Conservation (phyloP, 2,113 vertebrate genomes). For the Nansenia antarctica region DNA sequence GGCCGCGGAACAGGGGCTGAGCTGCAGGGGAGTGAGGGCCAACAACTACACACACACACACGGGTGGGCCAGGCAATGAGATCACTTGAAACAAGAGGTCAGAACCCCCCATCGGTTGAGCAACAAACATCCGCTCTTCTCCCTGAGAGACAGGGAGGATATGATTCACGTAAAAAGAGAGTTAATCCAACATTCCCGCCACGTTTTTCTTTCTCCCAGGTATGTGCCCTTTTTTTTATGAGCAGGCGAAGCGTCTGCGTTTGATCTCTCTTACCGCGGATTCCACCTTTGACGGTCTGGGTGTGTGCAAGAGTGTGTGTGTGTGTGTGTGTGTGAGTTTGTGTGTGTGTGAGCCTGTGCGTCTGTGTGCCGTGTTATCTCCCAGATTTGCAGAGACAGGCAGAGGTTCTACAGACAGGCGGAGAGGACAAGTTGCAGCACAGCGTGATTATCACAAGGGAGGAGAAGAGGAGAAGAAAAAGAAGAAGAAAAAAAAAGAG, state of each 20-base stretch:
- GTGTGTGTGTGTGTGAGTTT: neutral
- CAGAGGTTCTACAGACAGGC: slow-evolving; percentile 53
- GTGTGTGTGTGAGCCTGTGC: neutral
- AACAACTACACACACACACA: slow-evolving; percentile 3
- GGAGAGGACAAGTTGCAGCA: slow-evolving; percentile 61
- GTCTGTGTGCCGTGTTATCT: slow-evolving; percentile 22
- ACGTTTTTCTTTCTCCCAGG: slow-evolving; percentile 36
- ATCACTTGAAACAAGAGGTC: neutral
- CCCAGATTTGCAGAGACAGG: slow-evolving; percentile 54
- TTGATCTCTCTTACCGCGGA: slow-evolving; percentile 42
- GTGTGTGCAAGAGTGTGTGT: neutral
- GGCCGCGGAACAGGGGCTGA: neutral
- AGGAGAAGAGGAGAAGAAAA: slow-evolving; percentile 20
- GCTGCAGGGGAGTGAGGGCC: neutral
- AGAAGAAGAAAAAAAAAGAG: slow-evolving; percentile 6
- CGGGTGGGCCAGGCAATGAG: neutral
- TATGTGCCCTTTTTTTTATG: slow-evolving; percentile 40
- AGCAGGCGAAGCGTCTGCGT: slow-evolving; percentile 16
- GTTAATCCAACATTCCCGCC: slow-evolving; percentile 29
- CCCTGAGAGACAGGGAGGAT: neutral
- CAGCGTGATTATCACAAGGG: slow-evolving; percentile 58
- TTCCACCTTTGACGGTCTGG: slow-evolving; percentile 28
- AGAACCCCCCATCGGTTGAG: neutral
- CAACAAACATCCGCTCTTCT: neutral
- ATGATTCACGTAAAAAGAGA: neutral